Conservation (phyloP, 1,140 invertebrate genomes). For the Rhizoglyphus robini region DNA sequence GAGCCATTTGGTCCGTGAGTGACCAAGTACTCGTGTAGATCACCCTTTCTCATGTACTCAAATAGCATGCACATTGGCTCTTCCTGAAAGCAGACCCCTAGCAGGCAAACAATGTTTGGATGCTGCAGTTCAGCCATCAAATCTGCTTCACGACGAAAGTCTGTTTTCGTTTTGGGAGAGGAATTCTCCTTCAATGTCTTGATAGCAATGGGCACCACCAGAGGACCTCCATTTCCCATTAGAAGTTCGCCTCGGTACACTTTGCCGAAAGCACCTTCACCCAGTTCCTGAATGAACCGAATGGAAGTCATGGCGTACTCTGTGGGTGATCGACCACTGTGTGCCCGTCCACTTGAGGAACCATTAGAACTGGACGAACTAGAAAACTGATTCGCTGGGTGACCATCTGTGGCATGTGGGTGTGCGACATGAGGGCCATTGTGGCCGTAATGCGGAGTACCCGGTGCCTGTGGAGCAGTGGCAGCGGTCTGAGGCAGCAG, state of each 20-base stretch:
- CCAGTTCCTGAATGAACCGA: constrained; percentile 79
- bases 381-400: neutral
- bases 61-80: constrained; percentile 85
- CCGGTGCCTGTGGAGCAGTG: constrained; percentile 17
- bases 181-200: constrained; percentile 64
- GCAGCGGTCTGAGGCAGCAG: constrained; percentile 20
- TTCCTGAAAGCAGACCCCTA: constrained; percentile 85
- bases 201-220: constrained; percentile 41
- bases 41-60: constrained; percentile 93
- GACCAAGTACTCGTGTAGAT: constrained; percentile 71
- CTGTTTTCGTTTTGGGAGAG: constrained; percentile 71
- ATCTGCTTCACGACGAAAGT: constrained; percentile 91
- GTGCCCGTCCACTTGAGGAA: constrained; percentile 26
- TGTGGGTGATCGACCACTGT: constrained; percentile 24
- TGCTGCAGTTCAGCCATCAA: constrained; percentile 95
- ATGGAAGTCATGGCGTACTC: constrained; percentile 58
- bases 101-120: constrained; percentile 76
- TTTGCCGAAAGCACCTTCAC: constrained; percentile 92
- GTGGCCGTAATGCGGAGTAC: constrained; percentile 12
- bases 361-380: constrained; percentile 51
- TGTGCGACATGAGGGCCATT: neutral
- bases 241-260: constrained; percentile 78
- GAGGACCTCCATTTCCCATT: constrained; percentile 13
- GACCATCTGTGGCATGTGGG: neutral
- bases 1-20: constrained; percentile 3